phyloP scores from a whole-genome alignment of 2,113 vertebrate species.

The Oxyruncus cristatus region DNA sequence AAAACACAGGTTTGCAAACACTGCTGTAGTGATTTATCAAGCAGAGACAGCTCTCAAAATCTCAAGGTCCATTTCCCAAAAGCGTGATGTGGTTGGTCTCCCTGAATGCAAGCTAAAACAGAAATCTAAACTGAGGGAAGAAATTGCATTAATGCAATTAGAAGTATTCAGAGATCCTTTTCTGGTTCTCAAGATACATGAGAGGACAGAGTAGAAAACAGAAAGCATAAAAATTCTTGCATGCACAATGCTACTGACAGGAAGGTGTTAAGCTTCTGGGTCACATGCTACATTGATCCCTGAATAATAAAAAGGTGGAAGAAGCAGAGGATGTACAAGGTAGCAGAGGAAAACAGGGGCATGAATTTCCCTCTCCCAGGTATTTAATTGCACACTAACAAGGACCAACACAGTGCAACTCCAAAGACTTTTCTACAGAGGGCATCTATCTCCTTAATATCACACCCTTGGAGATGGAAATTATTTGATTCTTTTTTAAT shows the following conservation, averaged over 20 bases:
- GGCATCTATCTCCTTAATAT: neutral
- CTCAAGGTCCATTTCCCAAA: neutral
- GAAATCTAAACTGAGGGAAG: neutral
- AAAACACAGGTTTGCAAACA: neutral
- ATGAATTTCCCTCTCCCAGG: neutral
- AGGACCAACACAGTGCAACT: neutral
- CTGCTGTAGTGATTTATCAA: neutral
- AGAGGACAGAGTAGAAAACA: neutral
- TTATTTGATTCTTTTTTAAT: neutral
- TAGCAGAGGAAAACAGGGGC: neutral
- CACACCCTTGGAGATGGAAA: neutral
- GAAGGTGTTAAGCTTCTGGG: neutral
- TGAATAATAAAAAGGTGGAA: neutral
- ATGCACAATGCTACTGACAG: accelerated
- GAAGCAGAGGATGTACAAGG: neutral
- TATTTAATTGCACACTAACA: neutral
- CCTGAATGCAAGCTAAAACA: neutral
- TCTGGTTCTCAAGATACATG: neutral
- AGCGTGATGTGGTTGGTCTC: neutral
- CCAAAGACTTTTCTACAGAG: neutral
- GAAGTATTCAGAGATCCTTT: neutral
- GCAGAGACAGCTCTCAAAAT: neutral
- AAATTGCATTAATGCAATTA: neutral
- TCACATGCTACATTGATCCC: neutral
- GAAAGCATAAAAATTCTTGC: neutral